Base-by-base conservation (phyloP, 2,113 vertebrate genomes). In the Hemibates koningsi region DNA sequence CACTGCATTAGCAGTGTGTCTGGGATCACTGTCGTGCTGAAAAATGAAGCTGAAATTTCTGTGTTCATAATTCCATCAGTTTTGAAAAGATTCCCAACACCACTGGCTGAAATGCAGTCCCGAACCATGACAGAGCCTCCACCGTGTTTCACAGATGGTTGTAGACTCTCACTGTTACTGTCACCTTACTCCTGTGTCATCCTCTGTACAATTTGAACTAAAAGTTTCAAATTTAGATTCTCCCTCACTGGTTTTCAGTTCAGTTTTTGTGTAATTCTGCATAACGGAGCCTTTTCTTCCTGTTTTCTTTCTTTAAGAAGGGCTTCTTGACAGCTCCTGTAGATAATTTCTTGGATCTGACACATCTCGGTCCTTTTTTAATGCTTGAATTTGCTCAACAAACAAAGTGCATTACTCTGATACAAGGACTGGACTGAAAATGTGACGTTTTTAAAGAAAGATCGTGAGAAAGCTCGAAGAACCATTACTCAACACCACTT, bases 261-360 rank as follows among this genome's bases (percentile, higher is more conserved):
- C 12, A 0, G 4, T 41, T 68, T 5, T 71, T 16, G 38, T 24
- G 0, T 16, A 24, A 43, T 71, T 41, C 43, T 21, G 38, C 12
- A 16, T 71, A 43, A 24, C 38, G 16, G 36, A 71, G 7, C 38
- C n/a, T 43, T 71, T 43, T 24, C n/a, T 24, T 43, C 12, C n/a
- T 43, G 38, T 71, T 71, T 43, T 24, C 38, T 14, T 71, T 43
- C 38, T 43, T 71, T 16, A 43, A 43, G 38, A 71, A 24, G 9
- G 5, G n/a, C 66, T 71, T 71, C 12, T 71, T 71, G 66, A 3
- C 38, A 43, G n/a, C 38, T 66, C 32, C 21, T 7, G 68, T 38
- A 45, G 13, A 73, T 17, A 17, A 27, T 17, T 48, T 45, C 8
- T 71, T 71, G 13, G 36, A 14, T 24, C 0, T 71, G 66, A 43